phyloP scores from a whole-genome alignment of 2,888 invertebrate genomes.

The Furcula furcula region DNA sequence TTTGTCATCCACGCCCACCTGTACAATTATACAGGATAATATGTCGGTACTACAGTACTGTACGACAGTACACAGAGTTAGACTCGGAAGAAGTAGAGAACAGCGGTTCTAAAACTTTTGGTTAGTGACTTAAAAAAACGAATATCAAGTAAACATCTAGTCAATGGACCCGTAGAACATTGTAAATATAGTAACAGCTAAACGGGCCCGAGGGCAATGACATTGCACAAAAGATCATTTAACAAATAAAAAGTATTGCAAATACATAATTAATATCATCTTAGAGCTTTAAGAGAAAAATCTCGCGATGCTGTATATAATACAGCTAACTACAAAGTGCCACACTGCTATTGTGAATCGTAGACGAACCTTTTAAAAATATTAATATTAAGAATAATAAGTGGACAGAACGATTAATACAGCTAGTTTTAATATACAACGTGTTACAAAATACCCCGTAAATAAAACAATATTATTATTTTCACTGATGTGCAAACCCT shows the following conservation, averaged over 20 bases:
- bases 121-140: conserved; percentile 31
- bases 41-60: no score
- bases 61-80: no score
- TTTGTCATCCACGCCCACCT: no score
- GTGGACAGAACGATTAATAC: conserved; percentile 30
- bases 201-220: conserved; percentile 36
- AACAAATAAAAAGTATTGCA: conserved; percentile 61
- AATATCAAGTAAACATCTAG: conserved; percentile 45
- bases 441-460: conserved; percentile 14
- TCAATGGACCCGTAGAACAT: conserved; percentile 46
- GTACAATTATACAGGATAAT: no score
- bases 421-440: conserved; percentile 40
- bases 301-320: conserved; percentile 70
- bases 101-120: no score
- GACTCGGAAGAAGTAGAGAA: no score
- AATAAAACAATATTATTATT: no score
- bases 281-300: conserved; percentile 69
- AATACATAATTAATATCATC: conserved; percentile 71
- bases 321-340: conserved; percentile 67
- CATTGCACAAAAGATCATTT: conserved; percentile 56
- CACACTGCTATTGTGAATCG: conserved; percentile 49
- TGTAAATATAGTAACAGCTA: conserved; percentile 49
- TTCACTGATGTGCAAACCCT: no score
- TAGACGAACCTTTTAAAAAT: conserved; percentile 26
- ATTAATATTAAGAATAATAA: conserved; percentile 25